Percentiles rank a stretch among this genome's conserved stretches.
Conservation (phyloP, 2,888 invertebrate species). For the Lepidochrysops patricia region DNA sequence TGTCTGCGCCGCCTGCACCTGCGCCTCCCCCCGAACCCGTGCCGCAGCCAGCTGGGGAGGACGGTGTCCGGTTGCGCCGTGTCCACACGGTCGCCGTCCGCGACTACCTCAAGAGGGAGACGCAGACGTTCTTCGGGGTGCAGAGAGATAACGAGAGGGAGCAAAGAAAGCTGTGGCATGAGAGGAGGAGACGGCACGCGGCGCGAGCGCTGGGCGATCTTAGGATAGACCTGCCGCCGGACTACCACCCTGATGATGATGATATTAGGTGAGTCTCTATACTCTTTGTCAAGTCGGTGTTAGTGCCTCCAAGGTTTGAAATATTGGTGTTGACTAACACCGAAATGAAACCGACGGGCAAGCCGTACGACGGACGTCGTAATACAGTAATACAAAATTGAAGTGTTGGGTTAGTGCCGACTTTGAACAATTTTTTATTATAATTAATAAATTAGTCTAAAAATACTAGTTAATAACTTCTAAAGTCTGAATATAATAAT, state of each 20-base stretch:
- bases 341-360: no score
- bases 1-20: slow-evolving; percentile 46
- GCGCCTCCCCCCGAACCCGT: slow-evolving; percentile 42
- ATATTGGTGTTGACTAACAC: no score
- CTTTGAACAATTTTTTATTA: no score
- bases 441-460: no score
- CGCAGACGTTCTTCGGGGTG: slow-evolving; percentile 89
- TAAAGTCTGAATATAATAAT: no score
- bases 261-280: slow-evolving; percentile 56
- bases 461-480: no score
- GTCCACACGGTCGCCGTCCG: slow-evolving; percentile 61
- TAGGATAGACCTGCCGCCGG: slow-evolving; percentile 74
- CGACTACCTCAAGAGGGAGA: slow-evolving; percentile 84
- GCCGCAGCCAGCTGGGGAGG: slow-evolving; percentile 59
- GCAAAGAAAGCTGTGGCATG: slow-evolving; percentile 84
- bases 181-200: slow-evolving; percentile 85
- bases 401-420: no score
- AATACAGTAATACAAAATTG: no score
- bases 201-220: slow-evolving; percentile 79
- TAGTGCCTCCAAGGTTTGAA: no score
- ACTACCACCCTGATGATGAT: slow-evolving; percentile 76
- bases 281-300: slow-evolving; percentile 24
- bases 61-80: slow-evolving; percentile 61
- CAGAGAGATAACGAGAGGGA: slow-evolving; percentile 84
- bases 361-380: no score